Evolutionary conservation across 2,888 invertebrate genomes (phyloP), one percentile per base, ranked within the genome.

Genomic region (Periphyllus acericola): DNA sequence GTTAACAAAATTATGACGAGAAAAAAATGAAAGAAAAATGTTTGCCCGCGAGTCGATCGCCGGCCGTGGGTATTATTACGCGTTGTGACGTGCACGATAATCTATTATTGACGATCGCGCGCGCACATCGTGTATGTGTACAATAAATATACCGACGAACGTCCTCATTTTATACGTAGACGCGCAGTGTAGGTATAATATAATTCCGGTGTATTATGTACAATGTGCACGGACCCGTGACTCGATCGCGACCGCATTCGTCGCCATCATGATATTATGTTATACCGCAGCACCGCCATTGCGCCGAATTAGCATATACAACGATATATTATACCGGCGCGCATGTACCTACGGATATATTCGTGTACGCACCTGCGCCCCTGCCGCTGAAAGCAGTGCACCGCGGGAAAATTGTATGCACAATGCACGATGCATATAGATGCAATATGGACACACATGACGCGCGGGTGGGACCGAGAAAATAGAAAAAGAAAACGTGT

Each of bases 281-380:
- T 34, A n/a, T 36, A 40, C n/a, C 21, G 52, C 55, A 25, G 29
- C 46, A n/a, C 85, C 52, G 52, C 85, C 85, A 78, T 85, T 78
- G 85, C 52, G 68, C 52, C n/a, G 34, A 71, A 85, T 78, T 85
- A 52, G 78, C 85, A 78, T 76, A 60, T 46, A 60, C 11, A 17
- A 71, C 71, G 52, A 25, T 68, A 60, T 34, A 34, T 36, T 21
- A 25, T 36, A 36, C 68, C 0, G 8, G 17, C 21, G 17, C 21
- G 32, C 72, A 36, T 14, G 14, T 71, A 71, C 36, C 36, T 0
- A 55, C 19, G 21, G 14, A 79, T 79, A 76, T 46, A 79, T 78
- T 55, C 25, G 32, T 78, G 29, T 79, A 55, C 55, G 60, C 75
- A 83, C 83, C 83, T 83, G 83, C 75, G 29, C 40, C 5, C 3